Evolutionary conservation across 2,113 vertebrate species (phyloP), one percentile per base, ranked within the genome.

Genomic region (Promerops cafer): DNA sequence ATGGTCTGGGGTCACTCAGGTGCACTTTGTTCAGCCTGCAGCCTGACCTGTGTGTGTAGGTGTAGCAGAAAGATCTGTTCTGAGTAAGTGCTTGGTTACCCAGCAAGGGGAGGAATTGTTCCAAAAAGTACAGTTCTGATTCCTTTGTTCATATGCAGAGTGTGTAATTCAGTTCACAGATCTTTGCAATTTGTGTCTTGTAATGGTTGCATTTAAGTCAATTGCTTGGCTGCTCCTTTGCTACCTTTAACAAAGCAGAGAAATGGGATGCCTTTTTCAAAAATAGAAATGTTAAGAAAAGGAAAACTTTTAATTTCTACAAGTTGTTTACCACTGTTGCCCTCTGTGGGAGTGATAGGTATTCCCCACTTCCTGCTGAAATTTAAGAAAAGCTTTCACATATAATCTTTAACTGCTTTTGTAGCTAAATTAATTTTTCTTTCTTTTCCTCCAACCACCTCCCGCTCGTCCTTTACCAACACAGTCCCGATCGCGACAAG

Each of bases 401-500:
- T n/a, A 1, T 0, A 18, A 13, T 31, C 13, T 83, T 76, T 44
- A 85, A 49, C n/a, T 44, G 31, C 63, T 85, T 71, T 37, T 44
- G 5, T 80, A 49, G 92, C 30, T 49, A 28, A 27, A 20, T n/a
- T 59, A 16, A 7, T 40, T 93, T 83, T 83, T 94, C 9, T 84
- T 60, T 90, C 24, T 92, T 77, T 70, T 64, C 26, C 47, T 39
- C 31, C 22, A 37, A 49, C 35, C 28, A 7, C 19, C 75, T 70
- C 39, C 2, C 10, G 65, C 45, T 84, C 59, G 3, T 76, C 66
- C 7, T 86, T 91, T 21, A 31, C 47, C 69, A 88, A 90, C 77
- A 35, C 79, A 99, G 99, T 99, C 99, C 96, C 98, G 98, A 89
- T 99, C 99, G 89, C 97, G 98, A 94, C 99, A 99, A 97, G 99